Conservation (phyloP, 2,113 vertebrate genomes). For the Trogon surrucura region DNA sequence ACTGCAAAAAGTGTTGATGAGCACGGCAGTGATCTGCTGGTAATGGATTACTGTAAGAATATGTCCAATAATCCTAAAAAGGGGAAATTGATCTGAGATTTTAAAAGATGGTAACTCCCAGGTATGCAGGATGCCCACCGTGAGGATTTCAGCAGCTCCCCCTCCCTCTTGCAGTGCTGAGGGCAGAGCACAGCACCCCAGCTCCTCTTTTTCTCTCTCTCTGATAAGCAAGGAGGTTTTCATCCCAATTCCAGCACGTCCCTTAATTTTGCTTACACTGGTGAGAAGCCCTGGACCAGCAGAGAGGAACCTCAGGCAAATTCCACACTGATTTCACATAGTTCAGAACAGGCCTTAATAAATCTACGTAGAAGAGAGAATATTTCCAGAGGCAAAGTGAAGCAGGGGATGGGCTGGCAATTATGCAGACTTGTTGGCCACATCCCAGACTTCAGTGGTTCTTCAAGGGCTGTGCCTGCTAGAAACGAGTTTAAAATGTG, state of each 20-base stretch:
- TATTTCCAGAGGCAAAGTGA: neutral
- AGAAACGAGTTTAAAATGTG: neutral
- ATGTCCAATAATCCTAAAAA: neutral
- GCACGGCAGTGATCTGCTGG: neutral
- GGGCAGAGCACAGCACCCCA: neutral
- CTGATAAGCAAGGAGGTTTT: neutral
- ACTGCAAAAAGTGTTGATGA: neutral
- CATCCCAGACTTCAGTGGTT: neutral
- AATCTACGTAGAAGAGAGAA: neutral
- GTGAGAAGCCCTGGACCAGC: neutral
- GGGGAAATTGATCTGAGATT: neutral
- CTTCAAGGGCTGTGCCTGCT: neutral
- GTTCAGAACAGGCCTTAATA: neutral
- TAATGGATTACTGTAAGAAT: neutral
- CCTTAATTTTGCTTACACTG: neutral
- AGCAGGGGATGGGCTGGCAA: neutral
- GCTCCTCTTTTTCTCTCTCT: neutral
- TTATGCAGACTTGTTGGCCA: neutral
- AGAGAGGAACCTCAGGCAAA: constrained; percentile 4
- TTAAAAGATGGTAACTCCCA: neutral
- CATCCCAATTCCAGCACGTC: neutral
- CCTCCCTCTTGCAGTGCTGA: neutral
- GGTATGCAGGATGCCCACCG: neutral
- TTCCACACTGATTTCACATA: constrained; percentile 14
- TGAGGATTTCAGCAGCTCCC: neutral